Percentiles rank a stretch among this genome's conserved stretches.
Evolutionary conservation across 2,888 invertebrate genomes (phyloP).

Genomic region (Melanchra persicariae): DNA sequence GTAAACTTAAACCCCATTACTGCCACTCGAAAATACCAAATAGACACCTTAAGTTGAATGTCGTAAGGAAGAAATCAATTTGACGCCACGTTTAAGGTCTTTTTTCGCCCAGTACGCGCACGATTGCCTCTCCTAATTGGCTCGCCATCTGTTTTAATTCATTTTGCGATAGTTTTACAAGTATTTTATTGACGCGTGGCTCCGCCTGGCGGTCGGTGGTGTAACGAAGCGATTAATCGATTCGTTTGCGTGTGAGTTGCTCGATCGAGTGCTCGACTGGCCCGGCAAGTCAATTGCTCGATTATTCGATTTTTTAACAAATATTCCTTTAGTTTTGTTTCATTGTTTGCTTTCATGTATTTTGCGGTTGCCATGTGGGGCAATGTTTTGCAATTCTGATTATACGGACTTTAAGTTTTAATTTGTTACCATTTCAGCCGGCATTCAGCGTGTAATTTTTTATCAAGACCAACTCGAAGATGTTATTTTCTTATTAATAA

Average conservation of each 20-base stretch:
- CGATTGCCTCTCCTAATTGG: slow-evolving; percentile 90
- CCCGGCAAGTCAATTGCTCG: slow-evolving; percentile 78
- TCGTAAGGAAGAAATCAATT: slow-evolving; percentile 73
- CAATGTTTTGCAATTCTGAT: slow-evolving; percentile 52
- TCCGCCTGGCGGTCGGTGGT: slow-evolving; percentile 86
- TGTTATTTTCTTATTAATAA: slow-evolving; percentile 23
- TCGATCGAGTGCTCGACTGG: slow-evolving; percentile 79
- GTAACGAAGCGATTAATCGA: slow-evolving; percentile 89
- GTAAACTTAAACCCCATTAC: slow-evolving; percentile 88
- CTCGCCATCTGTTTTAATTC: slow-evolving; percentile 90
- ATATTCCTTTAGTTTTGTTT: slow-evolving; percentile 75
- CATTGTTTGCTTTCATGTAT: slow-evolving; percentile 68
- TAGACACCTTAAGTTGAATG: slow-evolving; percentile 72
- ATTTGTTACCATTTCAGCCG: slow-evolving; percentile 40
- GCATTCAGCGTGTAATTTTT: slow-evolving; percentile 39
- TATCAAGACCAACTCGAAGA: slow-evolving; percentile 6
- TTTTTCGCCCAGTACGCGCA: slow-evolving; percentile 88
- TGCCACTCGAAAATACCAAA: slow-evolving; percentile 67
- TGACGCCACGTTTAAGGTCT: slow-evolving; percentile 75
- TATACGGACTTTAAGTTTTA: slow-evolving; percentile 43
- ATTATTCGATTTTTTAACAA: slow-evolving; percentile 79
- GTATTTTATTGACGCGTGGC: slow-evolving; percentile 90
- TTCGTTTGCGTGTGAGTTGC: slow-evolving; percentile 87
- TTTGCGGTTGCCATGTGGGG: slow-evolving; percentile 53
- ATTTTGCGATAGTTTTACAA: slow-evolving; percentile 91